Percentiles rank a stretch among this genome's conserved stretches.
These are phyloP conservation scores for Pristionchus maxplancki DNA, from an alignment of 2,888 invertebrate species.

Conservation along the genomic window DNA sequence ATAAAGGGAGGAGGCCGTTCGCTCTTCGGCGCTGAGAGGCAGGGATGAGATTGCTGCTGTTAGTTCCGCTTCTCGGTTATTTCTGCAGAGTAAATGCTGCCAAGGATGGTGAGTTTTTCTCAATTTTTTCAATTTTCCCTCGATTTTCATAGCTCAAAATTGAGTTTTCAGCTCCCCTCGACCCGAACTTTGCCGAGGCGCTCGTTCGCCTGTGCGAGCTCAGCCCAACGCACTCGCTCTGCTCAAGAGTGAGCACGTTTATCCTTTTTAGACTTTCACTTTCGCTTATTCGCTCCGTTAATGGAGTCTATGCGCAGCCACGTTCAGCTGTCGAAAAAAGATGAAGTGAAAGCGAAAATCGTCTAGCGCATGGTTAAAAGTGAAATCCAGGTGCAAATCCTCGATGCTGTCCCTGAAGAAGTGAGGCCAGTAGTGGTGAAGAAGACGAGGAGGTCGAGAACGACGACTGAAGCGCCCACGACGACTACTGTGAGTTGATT, in stretches of 20 bases:
- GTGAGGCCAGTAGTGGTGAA: neutral
- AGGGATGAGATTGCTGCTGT: neutral
- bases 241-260: constrained; percentile 24
- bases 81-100: neutral
- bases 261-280: neutral
- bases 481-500: neutral
- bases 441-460: constrained; percentile 2
- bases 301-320: no score
- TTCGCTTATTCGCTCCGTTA: no score
- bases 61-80: neutral
- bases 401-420: neutral
- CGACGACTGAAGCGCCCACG: neutral
- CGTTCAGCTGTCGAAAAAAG: neutral
- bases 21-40: neutral
- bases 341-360: neutral
- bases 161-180: neutral
- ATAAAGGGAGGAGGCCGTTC: neutral
- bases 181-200: constrained; percentile 39
- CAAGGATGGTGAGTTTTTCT: neutral
- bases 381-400: constrained; percentile 34
- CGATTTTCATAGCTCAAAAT: neutral
- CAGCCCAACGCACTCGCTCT: constrained; percentile 22
- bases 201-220: constrained; percentile 23
- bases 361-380: neutral
- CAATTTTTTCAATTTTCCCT: no score